Evolutionary conservation across 2,113 vertebrate genomes (phyloP).

Genomic region (Hirundichthys speculiger): DNA sequence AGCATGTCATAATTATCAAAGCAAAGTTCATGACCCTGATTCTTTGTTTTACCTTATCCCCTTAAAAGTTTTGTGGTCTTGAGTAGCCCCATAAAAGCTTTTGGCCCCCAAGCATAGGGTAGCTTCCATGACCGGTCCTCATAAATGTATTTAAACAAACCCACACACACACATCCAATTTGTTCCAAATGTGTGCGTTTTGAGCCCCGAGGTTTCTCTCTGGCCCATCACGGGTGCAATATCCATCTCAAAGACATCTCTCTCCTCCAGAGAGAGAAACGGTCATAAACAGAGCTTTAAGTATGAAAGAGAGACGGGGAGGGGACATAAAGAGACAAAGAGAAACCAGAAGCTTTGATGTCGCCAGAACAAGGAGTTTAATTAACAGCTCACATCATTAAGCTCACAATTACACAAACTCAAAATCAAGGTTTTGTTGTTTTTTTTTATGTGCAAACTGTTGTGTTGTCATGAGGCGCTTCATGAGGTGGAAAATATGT

Average conservation of each 20-base stretch:
- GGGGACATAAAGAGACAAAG: neutral
- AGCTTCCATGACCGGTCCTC: neutral
- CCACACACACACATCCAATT: conserved; percentile 1
- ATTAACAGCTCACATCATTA: conserved; percentile 48
- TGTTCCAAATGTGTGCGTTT: conserved; percentile 30
- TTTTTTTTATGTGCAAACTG: conserved; percentile 24
- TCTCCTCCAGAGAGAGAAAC: conserved; percentile 11
- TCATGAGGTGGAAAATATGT: conserved; percentile 7
- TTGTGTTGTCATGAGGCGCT: conserved; percentile 22
- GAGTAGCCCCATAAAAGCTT: neutral
- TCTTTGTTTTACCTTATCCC: neutral
- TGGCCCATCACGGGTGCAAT: conserved; percentile 8
- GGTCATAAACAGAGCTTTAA: neutral
- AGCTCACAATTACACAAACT: conserved; percentile 37
- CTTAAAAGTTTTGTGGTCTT: neutral
- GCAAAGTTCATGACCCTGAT: neutral
- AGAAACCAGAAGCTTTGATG: neutral
- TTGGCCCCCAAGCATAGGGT: neutral
- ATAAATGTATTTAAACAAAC: neutral
- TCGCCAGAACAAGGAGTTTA: conserved; percentile 24
- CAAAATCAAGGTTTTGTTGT: conserved; percentile 19
- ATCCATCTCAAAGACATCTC: conserved; percentile 27
- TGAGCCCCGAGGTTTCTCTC: neutral
- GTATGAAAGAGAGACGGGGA: neutral
- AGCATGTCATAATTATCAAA: too few species aligned